Percentiles rank a stretch among this genome's conserved stretches.
These are phyloP conservation scores for Dolomedes plantarius DNA, from an alignment of 2,888 invertebrate genomes.

Conservation along the genomic window DNA sequence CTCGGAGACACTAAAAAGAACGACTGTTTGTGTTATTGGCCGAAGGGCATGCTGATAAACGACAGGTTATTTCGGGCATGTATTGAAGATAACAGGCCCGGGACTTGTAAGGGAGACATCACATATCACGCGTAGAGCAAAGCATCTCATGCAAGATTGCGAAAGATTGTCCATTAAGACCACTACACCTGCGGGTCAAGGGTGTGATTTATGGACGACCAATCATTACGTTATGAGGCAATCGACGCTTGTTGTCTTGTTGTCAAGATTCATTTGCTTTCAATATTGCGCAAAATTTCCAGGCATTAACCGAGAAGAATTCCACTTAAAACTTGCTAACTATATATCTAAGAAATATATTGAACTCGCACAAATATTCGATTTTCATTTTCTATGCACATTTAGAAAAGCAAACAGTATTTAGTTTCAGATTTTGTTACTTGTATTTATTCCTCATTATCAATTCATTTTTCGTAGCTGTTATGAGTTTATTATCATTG, in stretches of 20 bases:
- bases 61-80: slow-evolving; percentile 12
- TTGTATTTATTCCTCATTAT: too few species aligned
- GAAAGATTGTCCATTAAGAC: slow-evolving; percentile 6
- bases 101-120: background rate
- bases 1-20: background rate
- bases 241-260: background rate
- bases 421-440: too few species aligned
- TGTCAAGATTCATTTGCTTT: background rate
- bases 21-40: background rate
- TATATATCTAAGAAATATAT: too few species aligned
- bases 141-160: background rate
- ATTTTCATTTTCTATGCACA: too few species aligned
- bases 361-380: too few species aligned
- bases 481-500: too few species aligned
- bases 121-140: background rate
- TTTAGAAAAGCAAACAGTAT: too few species aligned
- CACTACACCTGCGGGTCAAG: slow-evolving; percentile 1
- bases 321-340: too few species aligned
- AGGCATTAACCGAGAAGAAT: too few species aligned
- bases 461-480: too few species aligned
- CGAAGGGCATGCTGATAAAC: slow-evolving; percentile 13
- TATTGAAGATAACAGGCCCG: background rate
- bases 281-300: background rate
- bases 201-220: background rate
- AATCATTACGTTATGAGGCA: background rate